Evolutionary conservation across 35 echinoderm and acorn worm species (phyloP), one percentile per base, ranked within the genome.

Genomic region (Heliocidaris erythrogramma): DNA sequence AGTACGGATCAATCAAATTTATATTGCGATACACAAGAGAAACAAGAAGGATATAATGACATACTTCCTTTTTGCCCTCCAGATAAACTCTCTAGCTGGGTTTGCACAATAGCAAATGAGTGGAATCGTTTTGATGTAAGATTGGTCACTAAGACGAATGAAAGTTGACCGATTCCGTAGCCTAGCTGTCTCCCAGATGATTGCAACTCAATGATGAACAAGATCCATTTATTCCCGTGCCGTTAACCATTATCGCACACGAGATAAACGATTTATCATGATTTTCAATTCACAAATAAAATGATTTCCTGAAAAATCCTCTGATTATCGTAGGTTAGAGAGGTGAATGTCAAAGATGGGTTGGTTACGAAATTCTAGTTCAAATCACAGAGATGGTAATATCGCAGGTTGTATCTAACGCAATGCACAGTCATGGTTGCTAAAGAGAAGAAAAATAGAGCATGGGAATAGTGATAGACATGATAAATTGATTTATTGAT

Each of bases 271-370:
- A 78, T 78, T n/a, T 78, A 78, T 78, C 65, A n/a, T n/a, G 21
- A 78, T 78, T n/a, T 78, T 78, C 52, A n/a, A 78, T 78, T 78
- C 65, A n/a, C 65, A 78, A 78, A 78, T 24, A 78, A 27, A 78
- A 6, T 2, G 5, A 78, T n/a, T 78, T 78, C 65, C 21, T 7
- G 27, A 78, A 71, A 78, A 71, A 29, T 27, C 7, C 65, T 7
- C 17, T 9, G 21, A 78, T 78, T 78, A 17, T 78, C 5, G 7
- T 18, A 18, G 65, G 65, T 24, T 21, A 78, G 5, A 78, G 65
- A 78, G 65, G 27, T 18, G 65, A 78, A 27, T 7, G 18, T 78
- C 18, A 78, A 17, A 42, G 35, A 42, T 42, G 35, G 35, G 35
- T 42, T 42, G 35, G 3, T 42, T 42, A 42, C 35, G 35, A 42